Evolutionary conservation across 2,888 invertebrate species (phyloP).

Genomic region (Unio pictorum): DNA sequence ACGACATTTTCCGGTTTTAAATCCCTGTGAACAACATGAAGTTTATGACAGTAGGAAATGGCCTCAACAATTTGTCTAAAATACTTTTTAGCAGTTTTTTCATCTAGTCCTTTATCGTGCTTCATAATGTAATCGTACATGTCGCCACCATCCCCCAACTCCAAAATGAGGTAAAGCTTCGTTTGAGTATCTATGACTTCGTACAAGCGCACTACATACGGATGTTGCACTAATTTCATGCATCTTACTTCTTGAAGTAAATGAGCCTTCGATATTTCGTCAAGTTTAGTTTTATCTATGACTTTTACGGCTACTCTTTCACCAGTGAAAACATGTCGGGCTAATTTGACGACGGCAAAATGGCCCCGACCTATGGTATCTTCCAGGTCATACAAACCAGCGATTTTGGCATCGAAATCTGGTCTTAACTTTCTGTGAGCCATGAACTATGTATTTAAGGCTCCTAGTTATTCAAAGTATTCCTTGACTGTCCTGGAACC

Average conservation of each 20-base stretch:
- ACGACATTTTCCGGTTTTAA: conserved; percentile 99
- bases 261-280: conserved; percentile 95
- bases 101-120: conserved; percentile 85
- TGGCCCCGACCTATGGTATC: conserved; percentile 98
- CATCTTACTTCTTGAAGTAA: conserved; percentile 86
- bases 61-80: conserved; percentile 97
- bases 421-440: conserved; percentile 52
- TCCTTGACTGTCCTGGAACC: conserved; percentile 10
- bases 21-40: conserved; percentile 91
- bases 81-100: conserved; percentile 80
- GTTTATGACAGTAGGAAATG: conserved; percentile 96
- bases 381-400: conserved; percentile 95
- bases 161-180: conserved; percentile 90
- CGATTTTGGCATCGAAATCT: conserved; percentile 69
- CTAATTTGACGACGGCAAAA: conserved; percentile 98
- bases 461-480: conserved; percentile 13
- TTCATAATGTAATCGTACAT: conserved; percentile 98
- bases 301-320: conserved; percentile 98
- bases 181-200: conserved; percentile 99
- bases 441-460: conserved; percentile 28
- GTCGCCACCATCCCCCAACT: conserved; percentile 98
- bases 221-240: conserved; percentile 99
- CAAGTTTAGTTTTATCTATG: conserved; percentile 98
- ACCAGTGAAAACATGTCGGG: conserved; percentile 98
- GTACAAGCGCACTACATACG: conserved; percentile 97